These are phyloP conservation scores for Phalanger gymnotis DNA, from an alignment of 2,797 vertebrate species.

Conservation along the genomic window DNA sequence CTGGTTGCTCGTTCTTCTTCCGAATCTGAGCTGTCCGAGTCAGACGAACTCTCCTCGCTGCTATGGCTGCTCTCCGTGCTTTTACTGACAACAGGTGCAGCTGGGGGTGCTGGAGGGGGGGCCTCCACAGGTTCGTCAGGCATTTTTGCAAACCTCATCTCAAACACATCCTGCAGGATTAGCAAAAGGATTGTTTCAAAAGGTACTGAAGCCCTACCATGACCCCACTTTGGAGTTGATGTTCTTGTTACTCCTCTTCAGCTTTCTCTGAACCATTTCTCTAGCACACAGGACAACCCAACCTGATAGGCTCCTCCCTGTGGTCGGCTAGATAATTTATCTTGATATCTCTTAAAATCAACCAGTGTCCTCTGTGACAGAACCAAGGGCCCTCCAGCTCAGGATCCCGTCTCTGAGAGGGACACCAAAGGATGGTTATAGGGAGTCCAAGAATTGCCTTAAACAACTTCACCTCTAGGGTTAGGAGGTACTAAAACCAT, in stretches of 20 bases:
- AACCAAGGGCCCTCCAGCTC: neutral
- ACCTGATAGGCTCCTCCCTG: neutral
- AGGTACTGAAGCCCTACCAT: neutral
- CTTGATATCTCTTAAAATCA: neutral
- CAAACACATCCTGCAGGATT: slow-evolving; percentile 91
- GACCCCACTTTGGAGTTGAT: neutral
- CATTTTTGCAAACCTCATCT: slow-evolving; percentile 96
- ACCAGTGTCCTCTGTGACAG: neutral
- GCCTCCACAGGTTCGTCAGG: slow-evolving; percentile 90
- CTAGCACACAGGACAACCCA: neutral
- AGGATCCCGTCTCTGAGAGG: neutral
- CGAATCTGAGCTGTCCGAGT: slow-evolving; percentile 88
- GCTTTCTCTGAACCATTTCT: neutral
- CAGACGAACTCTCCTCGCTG: slow-evolving; percentile 86
- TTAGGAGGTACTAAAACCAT: neutral
- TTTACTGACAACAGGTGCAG: slow-evolving; percentile 84
- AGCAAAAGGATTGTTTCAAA: neutral
- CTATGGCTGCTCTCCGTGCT: slow-evolving; percentile 88
- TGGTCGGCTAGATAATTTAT: neutral
- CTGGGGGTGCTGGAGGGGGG: slow-evolving; percentile 80
- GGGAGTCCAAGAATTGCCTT: neutral
- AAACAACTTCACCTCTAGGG: neutral
- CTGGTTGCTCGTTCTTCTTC: slow-evolving; percentile 90
- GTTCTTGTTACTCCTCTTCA: neutral
- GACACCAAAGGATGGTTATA: neutral